Percentiles rank a stretch among this genome's conserved stretches.
Conservation (phyloP, 2,888 invertebrate species). For the Bedellia somnulentella region DNA sequence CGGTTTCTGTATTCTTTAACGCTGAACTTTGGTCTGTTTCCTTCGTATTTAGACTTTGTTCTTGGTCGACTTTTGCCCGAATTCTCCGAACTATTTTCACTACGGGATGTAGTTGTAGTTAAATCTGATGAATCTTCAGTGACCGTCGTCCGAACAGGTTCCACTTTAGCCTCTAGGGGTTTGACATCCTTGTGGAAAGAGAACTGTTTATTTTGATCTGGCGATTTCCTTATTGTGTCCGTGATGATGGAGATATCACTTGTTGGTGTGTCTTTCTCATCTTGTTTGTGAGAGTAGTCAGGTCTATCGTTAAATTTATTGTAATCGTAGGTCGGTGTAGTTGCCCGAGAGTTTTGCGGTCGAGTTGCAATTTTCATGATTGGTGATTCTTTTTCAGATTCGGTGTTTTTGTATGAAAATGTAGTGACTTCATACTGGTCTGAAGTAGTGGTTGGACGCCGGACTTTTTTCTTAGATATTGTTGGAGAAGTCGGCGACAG, state of each 20-base stretch:
- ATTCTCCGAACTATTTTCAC: constrained; percentile 26
- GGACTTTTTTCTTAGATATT: constrained; percentile 39
- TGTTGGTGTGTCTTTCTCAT: constrained; percentile 55
- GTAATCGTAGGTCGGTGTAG: constrained; percentile 22
- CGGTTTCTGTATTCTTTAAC: constrained; percentile 75
- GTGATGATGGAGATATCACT: constrained; percentile 44
- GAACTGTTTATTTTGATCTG: constrained; percentile 27
- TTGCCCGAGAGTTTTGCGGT: constrained; percentile 24
- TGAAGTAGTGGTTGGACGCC: constrained; percentile 28
- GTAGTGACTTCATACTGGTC: constrained; percentile 38
- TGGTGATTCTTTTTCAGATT: constrained; percentile 36
- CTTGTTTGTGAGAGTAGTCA: constrained; percentile 51
- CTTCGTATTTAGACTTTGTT: constrained; percentile 57
- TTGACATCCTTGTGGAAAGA: constrained; percentile 47
- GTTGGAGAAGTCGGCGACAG: constrained; percentile 45
- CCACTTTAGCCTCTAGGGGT: constrained; percentile 41
- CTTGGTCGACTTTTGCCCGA: constrained; percentile 30
- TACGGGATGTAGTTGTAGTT: constrained; percentile 23
- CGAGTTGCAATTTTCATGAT: constrained; percentile 56
- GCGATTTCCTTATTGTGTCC: constrained; percentile 20
- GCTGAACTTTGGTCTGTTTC: constrained; percentile 72
- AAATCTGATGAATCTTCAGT: constrained; percentile 19
- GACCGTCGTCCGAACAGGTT: constrained; percentile 19
- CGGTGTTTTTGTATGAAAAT: constrained; percentile 21
- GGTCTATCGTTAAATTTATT: constrained; percentile 30